Evolutionary conservation across 2,888 invertebrate genomes (phyloP).

Genomic region (Papilio demoleus): DNA sequence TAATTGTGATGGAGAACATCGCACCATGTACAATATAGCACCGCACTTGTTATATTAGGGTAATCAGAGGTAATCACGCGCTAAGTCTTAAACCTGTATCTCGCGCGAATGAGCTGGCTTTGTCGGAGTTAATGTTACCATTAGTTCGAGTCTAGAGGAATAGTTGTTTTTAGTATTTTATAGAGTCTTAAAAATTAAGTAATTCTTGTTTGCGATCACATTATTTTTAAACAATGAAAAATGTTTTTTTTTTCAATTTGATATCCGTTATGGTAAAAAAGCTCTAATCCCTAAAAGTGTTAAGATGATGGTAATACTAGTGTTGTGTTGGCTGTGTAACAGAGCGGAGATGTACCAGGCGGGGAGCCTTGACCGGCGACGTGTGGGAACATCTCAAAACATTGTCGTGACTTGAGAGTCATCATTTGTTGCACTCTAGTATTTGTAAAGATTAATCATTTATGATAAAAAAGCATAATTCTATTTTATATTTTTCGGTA

Average conservation of each 20-base stretch:
- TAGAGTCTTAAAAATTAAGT: too few relatives aligned
- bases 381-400: conserved; percentile 26
- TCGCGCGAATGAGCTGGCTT: background rate
- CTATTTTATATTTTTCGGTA: background rate
- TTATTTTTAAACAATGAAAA: too few relatives aligned
- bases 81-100: conserved; percentile 2
- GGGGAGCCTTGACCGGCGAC: conserved; percentile 30
- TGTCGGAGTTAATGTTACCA: conserved; percentile 13
- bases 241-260: too few relatives aligned
- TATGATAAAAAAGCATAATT: background rate
- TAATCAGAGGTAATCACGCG: conserved; percentile 27
- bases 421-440: background rate
- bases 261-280: too few relatives aligned
- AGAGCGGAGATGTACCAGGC: background rate
- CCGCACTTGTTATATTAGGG: conserved; percentile 9
- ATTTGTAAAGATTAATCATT: background rate
- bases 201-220: too few relatives aligned
- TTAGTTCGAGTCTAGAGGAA: too few relatives aligned
- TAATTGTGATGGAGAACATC: background rate
- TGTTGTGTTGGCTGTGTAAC: conserved; percentile 1
- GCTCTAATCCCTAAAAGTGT: background rate
- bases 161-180: too few relatives aligned
- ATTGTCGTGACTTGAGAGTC: background rate
- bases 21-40: background rate
- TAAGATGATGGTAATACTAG: background rate